Base-by-base conservation (phyloP, 1,140 invertebrate species). In the Cecropterus lyciades region DNA sequence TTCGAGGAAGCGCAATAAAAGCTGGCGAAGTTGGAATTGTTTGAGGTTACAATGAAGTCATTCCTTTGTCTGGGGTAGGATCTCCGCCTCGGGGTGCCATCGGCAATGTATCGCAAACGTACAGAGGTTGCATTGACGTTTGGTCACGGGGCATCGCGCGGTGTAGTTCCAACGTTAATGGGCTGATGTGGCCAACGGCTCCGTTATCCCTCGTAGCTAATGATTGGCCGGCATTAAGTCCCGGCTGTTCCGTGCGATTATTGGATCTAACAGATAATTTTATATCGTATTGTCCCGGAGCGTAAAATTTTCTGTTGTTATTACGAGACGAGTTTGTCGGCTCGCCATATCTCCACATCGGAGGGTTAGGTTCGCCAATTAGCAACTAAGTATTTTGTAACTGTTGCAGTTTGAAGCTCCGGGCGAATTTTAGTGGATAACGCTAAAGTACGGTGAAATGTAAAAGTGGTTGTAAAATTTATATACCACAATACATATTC, bases 261-360 rank as follows among this genome's bases (percentile, higher is more conserved):
- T 92, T 92, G 89, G 89, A 87, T 89, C 87, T 89, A 90, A 88
- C 87, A 88, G 89, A 90, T 92, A 90, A 92, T 92, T 92, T 90
- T 88, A 89, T 88, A 88, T 89, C 82, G 86, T 79, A 92, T 90
- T 92, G 89, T 92, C 89, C 89, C 73, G 85, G 82, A 92, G 89
- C 89, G 86, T 85, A 88, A 89, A 89, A 89, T 88, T 86, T 80
- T 82, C 85, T 82, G 84, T 87, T 88, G 85, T 87, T 87, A 89
- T 84, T 87, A 86, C 81, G 80, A 80, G 15, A n/a, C n/a, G 63
- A 64, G 72, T 72, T 80, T 70, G 74, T 65, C 37, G 16, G 37
- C 65, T 79, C 63, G 65, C 42, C 49, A 72, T 75, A 71, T 65
- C 46, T 66, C 56, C 62, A 17, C 57, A 73, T 65, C 67, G 62